phyloP scores from a whole-genome alignment of 1,140 invertebrate species.

The Drosophila melanica region DNA sequence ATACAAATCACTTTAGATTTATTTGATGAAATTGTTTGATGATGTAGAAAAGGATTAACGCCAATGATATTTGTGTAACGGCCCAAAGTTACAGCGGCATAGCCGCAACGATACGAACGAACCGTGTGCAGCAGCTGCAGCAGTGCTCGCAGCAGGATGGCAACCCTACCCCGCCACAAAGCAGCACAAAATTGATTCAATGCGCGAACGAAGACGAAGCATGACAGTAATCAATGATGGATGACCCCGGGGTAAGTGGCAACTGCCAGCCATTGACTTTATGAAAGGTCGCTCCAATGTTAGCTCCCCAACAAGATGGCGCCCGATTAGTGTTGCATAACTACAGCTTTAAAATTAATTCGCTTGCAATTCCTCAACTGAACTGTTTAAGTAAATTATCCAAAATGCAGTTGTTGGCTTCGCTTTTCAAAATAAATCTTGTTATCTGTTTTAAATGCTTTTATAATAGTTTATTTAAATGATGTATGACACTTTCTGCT shows the following conservation, averaged over 20 bases:
- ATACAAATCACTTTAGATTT: constrained; percentile 80
- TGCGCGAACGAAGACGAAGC: constrained; percentile 59
- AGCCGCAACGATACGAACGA: neutral
- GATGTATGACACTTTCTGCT: too few species aligned
- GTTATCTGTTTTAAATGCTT: too few species aligned
- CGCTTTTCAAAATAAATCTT: too few species aligned
- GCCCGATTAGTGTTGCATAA: neutral
- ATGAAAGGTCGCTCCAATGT: constrained; percentile 38
- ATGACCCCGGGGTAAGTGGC: constrained; percentile 18
- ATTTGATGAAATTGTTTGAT: constrained; percentile 80
- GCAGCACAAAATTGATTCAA: constrained; percentile 60
- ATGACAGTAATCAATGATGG: constrained; percentile 65
- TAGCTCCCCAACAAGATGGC: neutral
- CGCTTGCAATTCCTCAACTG: too few species aligned
- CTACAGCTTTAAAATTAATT: neutral
- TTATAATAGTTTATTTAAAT: too few species aligned
- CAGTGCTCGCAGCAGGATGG: constrained; percentile 1
- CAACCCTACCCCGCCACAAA: neutral
- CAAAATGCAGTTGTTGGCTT: too few species aligned
- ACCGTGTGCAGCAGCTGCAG: neutral
- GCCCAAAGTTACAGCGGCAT: neutral
- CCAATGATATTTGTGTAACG: constrained; percentile 74
- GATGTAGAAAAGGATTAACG: constrained; percentile 80
- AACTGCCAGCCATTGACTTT: constrained; percentile 29
- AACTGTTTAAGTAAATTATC: too few species aligned